Evolutionary conservation across 2,888 invertebrate genomes (phyloP).

Genomic region (Caenorhabditis macrosperma): DNA sequence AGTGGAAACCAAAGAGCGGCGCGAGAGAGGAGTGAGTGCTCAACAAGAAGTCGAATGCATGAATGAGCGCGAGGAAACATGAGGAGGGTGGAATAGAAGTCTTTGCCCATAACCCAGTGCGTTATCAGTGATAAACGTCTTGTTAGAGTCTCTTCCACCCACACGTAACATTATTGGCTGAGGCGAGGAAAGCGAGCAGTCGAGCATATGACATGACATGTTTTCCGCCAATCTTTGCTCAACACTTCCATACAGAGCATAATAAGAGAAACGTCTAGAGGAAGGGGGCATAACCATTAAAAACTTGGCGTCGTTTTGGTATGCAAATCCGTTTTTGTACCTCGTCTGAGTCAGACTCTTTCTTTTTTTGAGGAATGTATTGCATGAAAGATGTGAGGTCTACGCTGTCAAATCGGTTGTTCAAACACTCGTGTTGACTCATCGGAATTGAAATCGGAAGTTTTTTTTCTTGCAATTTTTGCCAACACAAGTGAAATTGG

Average conservation of each 20-base stretch:
- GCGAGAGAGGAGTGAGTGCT: too few relatives aligned
- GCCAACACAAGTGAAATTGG: neutral
- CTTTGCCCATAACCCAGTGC: conserved; percentile 26
- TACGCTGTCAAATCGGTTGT: conserved; percentile 11
- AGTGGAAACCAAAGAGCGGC: too few relatives aligned
- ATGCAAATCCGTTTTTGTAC: neutral
- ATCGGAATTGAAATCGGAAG: neutral
- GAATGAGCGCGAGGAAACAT: neutral
- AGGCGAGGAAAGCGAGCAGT: conserved; percentile 13
- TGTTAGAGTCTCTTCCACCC: conserved; percentile 29
- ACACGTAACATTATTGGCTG: conserved; percentile 30
- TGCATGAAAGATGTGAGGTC: conserved; percentile 6
- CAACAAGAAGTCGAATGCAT: too few relatives aligned
- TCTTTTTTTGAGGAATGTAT: neutral
- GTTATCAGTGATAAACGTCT: conserved; percentile 48
- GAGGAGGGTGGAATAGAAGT: conserved; percentile 33
- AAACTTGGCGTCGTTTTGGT: neutral
- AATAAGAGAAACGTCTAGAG: neutral
- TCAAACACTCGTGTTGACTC: conserved; percentile 7
- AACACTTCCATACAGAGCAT: conserved; percentile 7
- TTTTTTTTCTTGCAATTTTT: too few relatives aligned
- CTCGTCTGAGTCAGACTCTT: neutral
- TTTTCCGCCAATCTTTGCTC: conserved; percentile 39
- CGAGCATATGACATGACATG: conserved; percentile 35
- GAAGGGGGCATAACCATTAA: neutral